Evolutionary conservation across 2,113 vertebrate genomes (phyloP).

Genomic region (Apeltes quadracus): DNA sequence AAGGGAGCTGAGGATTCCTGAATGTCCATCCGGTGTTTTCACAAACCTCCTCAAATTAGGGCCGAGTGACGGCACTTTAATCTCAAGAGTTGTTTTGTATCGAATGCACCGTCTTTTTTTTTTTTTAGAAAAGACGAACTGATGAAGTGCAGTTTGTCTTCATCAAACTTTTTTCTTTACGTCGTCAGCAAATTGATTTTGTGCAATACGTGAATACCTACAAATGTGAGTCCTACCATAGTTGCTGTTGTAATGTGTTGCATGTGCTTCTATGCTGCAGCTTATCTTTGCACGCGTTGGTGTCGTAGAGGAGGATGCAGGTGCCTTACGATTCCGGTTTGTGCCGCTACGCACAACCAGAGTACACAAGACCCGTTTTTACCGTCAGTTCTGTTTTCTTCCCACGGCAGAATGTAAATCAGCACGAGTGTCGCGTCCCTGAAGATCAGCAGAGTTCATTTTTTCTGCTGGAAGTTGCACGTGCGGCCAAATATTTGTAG

Average conservation of each 20-base stretch:
- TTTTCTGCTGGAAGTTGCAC: not conserved
- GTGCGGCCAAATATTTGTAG: not conserved
- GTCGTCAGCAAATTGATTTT: constrained; percentile 5
- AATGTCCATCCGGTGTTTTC: too few species aligned
- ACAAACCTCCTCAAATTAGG: not conserved
- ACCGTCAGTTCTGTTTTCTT: constrained; percentile 10
- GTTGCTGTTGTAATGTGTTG: not conserved
- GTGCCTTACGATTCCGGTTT: constrained; percentile 57
- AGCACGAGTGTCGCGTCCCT: not conserved
- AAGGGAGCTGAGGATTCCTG: not conserved
- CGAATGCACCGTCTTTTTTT: too few species aligned
- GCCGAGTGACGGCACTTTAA: not conserved
- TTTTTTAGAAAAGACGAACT: not conserved
- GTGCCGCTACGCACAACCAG: not conserved
- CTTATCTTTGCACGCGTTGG: constrained; percentile 49
- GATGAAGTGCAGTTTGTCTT: not conserved
- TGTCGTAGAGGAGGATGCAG: constrained; percentile 26
- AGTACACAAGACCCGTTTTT: not conserved
- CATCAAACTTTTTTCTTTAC: not conserved
- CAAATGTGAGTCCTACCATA: constrained; percentile 12
- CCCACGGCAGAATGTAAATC: not conserved
- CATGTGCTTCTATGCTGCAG: constrained; percentile 28
- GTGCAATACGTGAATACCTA: constrained; percentile 56
- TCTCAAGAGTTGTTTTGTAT: not conserved
- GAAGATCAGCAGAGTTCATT: not conserved